Evolutionary conservation across 2,113 vertebrate species (phyloP).

Genomic region (Neofelis nebulosa): DNA sequence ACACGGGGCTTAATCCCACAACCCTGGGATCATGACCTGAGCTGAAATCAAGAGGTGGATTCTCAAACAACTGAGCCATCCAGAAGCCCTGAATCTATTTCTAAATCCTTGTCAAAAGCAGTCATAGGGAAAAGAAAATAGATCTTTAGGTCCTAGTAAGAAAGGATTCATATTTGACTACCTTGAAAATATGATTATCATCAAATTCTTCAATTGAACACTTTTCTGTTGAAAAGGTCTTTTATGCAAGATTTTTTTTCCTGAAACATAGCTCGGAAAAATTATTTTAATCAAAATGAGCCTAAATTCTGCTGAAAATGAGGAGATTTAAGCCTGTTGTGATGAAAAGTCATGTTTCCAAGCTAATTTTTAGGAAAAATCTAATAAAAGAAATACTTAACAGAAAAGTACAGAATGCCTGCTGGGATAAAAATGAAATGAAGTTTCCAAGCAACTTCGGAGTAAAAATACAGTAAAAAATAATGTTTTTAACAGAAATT

Average conservation of each 20-base stretch:
- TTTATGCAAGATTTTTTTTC: not conserved
- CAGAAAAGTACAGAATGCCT: not conserved
- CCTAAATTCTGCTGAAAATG: conserved; percentile 18
- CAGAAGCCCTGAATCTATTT: not conserved
- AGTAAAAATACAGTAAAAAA: conserved; percentile 41
- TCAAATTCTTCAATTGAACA: not conserved
- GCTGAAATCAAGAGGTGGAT: too few relatives aligned
- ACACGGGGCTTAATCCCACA: too few relatives aligned
- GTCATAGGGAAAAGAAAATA: not conserved
- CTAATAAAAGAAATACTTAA: conserved; percentile 48
- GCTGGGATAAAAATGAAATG: conserved; percentile 33
- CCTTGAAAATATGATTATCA: not conserved
- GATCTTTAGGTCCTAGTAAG: not conserved
- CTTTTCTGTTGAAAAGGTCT: not conserved
- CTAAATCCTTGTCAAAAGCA: conserved; percentile 6
- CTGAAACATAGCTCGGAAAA: not conserved
- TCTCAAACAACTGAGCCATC: too few relatives aligned
- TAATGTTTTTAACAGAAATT: conserved; percentile 35
- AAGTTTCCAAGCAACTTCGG: conserved; percentile 5
- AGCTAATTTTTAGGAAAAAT: conserved; percentile 26
- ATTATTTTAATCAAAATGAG: not conserved
- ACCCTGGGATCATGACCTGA: too few relatives aligned
- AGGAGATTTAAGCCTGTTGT: not conserved
- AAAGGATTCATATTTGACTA: not conserved
- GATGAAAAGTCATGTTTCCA: conserved; percentile 4